phyloP scores from a whole-genome alignment of 2,888 invertebrate species.

The Ornithoptera priamus region DNA sequence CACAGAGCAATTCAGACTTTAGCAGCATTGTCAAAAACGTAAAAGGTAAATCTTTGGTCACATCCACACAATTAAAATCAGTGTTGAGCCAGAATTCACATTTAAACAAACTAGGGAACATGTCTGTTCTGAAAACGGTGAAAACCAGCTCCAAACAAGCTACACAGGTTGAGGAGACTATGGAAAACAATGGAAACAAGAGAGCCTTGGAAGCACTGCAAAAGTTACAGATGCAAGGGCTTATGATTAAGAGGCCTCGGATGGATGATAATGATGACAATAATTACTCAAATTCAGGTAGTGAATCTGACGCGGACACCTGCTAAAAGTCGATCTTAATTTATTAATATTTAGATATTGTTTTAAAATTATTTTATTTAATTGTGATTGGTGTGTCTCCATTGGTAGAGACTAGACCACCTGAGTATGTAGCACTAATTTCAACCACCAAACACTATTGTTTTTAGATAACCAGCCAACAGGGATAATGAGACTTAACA shows the following conservation, averaged over 20 bases:
- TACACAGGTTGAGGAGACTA: conserved; percentile 54
- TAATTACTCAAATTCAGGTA: conserved; percentile 47
- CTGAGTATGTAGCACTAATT: too few relatives aligned
- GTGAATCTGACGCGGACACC: conserved; percentile 45
- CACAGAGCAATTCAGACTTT: conserved; percentile 55
- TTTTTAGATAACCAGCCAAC: too few relatives aligned
- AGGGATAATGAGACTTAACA: neutral
- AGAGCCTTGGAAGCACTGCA: conserved; percentile 68
- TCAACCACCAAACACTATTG: too few relatives aligned
- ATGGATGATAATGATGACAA: conserved; percentile 52
- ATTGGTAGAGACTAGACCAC: too few relatives aligned
- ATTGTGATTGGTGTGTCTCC: too few relatives aligned
- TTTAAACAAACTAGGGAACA: conserved; percentile 54
- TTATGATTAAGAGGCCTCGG: conserved; percentile 69
- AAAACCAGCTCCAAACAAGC: conserved; percentile 60
- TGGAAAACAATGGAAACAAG: conserved; percentile 53
- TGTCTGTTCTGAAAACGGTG: conserved; percentile 59
- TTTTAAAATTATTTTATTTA: too few relatives aligned
- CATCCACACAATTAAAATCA: conserved; percentile 59
- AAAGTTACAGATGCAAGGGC: conserved; percentile 68
- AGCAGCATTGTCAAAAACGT: conserved; percentile 54
- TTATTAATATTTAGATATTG: too few relatives aligned
- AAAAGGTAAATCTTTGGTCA: conserved; percentile 57
- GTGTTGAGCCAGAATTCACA: conserved; percentile 57
- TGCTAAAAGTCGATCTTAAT: conserved; percentile 26